Percentiles rank a stretch among this genome's conserved stretches.
Evolutionary conservation across 2,888 invertebrate species (phyloP).

Genomic region (Agrilus biguttatus): DNA sequence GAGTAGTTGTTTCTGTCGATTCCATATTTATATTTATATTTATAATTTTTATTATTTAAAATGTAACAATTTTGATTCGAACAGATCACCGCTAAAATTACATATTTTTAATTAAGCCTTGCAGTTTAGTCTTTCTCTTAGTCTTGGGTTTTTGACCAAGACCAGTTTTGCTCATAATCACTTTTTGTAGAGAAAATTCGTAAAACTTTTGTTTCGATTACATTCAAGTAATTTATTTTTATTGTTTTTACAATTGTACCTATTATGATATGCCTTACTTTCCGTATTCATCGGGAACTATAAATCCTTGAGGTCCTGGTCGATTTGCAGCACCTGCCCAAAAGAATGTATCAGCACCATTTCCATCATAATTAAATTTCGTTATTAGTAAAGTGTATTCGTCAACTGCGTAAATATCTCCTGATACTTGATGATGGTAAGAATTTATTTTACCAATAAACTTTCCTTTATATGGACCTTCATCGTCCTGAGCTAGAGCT

Average conservation of each 20-base stretch:
- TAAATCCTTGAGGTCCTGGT: slow-evolving; percentile 83
- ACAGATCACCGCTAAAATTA: too few relatives aligned
- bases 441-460: slow-evolving; percentile 75
- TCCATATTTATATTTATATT: too few relatives aligned
- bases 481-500: slow-evolving; percentile 38
- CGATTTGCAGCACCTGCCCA: slow-evolving; percentile 82
- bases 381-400: slow-evolving; percentile 67
- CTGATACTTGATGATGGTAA: slow-evolving; percentile 83
- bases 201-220: too few relatives aligned
- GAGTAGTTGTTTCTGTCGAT: too few relatives aligned
- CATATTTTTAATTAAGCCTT: too few relatives aligned
- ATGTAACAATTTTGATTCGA: too few relatives aligned
- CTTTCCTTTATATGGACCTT: slow-evolving; percentile 65
- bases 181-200: too few relatives aligned
- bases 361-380: slow-evolving; percentile 79
- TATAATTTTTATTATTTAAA: too few relatives aligned
- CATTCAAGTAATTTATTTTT: neutral
- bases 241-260: neutral
- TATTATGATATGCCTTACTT: slow-evolving; percentile 37
- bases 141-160: too few relatives aligned
- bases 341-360: slow-evolving; percentile 83
- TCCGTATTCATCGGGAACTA: slow-evolving; percentile 76
- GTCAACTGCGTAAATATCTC: slow-evolving; percentile 80
- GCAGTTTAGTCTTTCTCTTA: too few relatives aligned
- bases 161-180: too few relatives aligned